A percentile compares a stretch with the other conserved stretches of the same genome.
Evolutionary conservation across 1,140 invertebrate genomes (phyloP).

Genomic region (Periplaneta americana): DNA sequence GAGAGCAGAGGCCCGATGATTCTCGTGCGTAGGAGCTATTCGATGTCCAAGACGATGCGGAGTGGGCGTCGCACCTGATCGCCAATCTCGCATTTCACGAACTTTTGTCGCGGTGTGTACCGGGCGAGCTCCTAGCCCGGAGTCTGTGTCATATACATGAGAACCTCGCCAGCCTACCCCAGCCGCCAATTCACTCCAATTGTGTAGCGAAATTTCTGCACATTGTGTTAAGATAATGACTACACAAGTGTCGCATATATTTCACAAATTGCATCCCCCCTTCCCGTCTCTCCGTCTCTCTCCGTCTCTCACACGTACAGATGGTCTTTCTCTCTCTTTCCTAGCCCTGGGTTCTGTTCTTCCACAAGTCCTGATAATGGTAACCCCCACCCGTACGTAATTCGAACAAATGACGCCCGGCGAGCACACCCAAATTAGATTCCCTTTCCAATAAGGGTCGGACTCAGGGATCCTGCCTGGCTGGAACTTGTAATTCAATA

Average conservation of each 20-base stretch:
- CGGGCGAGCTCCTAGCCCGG: not conserved
- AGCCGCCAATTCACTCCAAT: not conserved
- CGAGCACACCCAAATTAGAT: constrained; percentile 19
- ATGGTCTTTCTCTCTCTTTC: not conserved
- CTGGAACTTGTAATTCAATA: constrained; percentile 21
- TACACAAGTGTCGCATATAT: constrained; percentile 14
- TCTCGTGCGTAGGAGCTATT: no score
- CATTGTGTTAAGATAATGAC: constrained; percentile 19
- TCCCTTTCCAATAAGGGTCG: constrained; percentile 21
- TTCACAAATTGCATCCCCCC: constrained; percentile 13
- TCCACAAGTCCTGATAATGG: constrained; percentile 1
- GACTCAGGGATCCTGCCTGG: constrained; percentile 7
- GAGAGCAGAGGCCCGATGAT: no score
- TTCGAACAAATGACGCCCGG: constrained; percentile 21
- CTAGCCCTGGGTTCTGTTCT: not conserved
- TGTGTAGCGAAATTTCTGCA: constrained; percentile 10
- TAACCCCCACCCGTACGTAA: constrained; percentile 15
- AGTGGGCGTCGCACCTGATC: not conserved
- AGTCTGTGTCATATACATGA: not conserved
- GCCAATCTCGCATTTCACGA: no score
- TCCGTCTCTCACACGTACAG: not conserved
- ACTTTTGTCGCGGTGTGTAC: not conserved
- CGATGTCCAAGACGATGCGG: no score
- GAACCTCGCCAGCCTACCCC: not conserved
- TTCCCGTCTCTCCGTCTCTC: not conserved